phyloP scores from a whole-genome alignment of 1,140 invertebrate species.

The Camponotus vicinus region DNA sequence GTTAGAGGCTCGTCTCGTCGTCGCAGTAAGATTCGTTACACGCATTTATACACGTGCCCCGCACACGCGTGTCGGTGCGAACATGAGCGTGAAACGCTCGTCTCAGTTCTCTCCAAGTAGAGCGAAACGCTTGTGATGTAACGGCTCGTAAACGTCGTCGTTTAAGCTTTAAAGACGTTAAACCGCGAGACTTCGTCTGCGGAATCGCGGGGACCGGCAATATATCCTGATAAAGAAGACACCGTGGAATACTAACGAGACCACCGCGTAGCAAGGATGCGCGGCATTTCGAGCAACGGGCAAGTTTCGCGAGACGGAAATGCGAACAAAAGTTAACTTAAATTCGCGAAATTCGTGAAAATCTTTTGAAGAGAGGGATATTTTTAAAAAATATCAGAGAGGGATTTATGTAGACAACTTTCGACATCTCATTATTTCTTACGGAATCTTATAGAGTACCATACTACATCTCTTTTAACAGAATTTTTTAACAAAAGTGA shows the following conservation, averaged over 20 bases:
- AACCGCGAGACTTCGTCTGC: conserved; percentile 22
- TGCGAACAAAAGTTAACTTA: background rate
- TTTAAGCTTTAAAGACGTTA: conserved; percentile 36
- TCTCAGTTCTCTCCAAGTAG: conserved; percentile 64
- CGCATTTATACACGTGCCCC: conserved; percentile 47
- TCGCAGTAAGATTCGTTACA: conserved; percentile 53
- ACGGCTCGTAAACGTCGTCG: conserved; percentile 50
- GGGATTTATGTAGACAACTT: no score
- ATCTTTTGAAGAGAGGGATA: background rate
- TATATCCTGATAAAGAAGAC: conserved; percentile 44
- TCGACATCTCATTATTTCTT: no score
- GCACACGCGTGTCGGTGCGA: conserved; percentile 11
- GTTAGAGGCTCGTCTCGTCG: conserved; percentile 62
- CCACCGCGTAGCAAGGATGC: background rate
- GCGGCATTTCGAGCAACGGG: background rate
- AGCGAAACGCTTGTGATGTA: conserved; percentile 68
- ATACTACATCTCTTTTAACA: no score
- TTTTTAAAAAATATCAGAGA: background rate
- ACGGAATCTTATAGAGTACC: no score
- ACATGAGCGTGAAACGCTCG: background rate
- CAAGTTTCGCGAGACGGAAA: background rate
- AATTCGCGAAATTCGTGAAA: background rate
- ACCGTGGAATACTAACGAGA: conserved; percentile 27
- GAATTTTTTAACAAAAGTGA: no score
- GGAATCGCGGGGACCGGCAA: background rate